Base-by-base conservation (phyloP, 2,113 vertebrate genomes). In the Fulica atra region DNA sequence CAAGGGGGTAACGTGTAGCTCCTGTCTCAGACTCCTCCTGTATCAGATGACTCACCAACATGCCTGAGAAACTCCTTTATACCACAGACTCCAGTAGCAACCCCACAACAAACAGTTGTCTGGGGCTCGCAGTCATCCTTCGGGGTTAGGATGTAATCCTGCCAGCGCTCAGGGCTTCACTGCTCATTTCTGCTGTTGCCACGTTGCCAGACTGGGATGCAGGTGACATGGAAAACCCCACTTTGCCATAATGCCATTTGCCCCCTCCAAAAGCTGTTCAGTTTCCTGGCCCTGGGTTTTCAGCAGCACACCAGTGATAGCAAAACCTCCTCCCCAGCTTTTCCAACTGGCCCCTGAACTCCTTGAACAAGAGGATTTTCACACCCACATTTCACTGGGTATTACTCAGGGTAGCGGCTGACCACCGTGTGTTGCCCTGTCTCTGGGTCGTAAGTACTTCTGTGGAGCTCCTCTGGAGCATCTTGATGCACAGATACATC, bases 91-190 rank as follows among this genome's bases (percentile, higher is more conserved):
- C 98, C 96, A 85, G 96, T 98, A 98, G 98, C 97, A 98, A 98
- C 98, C 97, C 83, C 97, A 98, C 97, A 98, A 98, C 98, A 98
- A 98, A 98, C 97, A 98, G 64, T 95, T 44, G 86, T 40, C 81
- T 48, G 0, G 88, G 88, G 72, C 93, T n/a, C 16, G 53, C 91
- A 81, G 84, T 46, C 94, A 44, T 73, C 94, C 91, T 81, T 74
- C 0, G 11, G 98, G 92, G 91, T 89, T 87, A 61, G 96, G 96
- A 77, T 11, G 0, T 36, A 70, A 88, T 94, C 97, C 93, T 94
- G 92, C 93, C 91, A 69, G 94, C 1, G 26, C 89, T 81, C 71
- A 28, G 66, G 82, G 60, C 64, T 73, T 29, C 2, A 4, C 70
- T 44, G 72, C 53, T 86, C 78, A 53, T 46, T 81, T 25, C 85